Conservation (phyloP, 2,113 vertebrate genomes). For the Propithecus coquereli region DNA sequence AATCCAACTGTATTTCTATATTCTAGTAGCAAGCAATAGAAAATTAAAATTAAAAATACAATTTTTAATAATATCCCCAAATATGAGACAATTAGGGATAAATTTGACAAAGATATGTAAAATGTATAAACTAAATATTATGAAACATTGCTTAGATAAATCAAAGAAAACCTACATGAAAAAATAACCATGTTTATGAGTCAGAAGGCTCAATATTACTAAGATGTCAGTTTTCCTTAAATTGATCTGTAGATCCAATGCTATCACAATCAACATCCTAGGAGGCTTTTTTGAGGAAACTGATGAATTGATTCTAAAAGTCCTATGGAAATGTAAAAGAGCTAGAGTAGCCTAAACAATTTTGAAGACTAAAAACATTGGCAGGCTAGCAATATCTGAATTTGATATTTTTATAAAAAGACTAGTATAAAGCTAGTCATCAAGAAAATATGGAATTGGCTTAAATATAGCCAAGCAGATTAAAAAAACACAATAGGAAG, state of each 20-base stretch:
- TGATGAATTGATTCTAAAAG: not conserved
- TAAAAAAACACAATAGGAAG: not conserved
- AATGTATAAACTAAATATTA: not conserved
- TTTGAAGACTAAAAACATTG: not conserved
- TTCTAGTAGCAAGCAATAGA: not conserved
- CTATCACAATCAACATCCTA: not conserved
- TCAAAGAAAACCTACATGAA: not conserved
- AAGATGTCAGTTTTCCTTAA: not conserved
- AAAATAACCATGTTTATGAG: not conserved
- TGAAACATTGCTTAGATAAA: not conserved
- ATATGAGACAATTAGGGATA: not conserved
- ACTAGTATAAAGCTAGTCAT: not conserved
- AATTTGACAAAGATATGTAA: not conserved
- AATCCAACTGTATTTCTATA: not conserved
- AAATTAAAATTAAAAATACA: constrained; percentile 15
- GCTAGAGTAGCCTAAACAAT: not conserved
- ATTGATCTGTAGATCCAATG: not conserved
- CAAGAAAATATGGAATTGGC: not conserved
- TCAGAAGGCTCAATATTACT: not conserved
- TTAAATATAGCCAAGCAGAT: not conserved
- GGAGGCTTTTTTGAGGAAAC: not conserved
- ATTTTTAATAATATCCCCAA: not conserved
- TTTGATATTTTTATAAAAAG: not conserved
- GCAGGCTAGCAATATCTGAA: not conserved
- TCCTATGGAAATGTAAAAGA: not conserved